Evolutionary conservation across 2,888 invertebrate species (phyloP).

Genomic region (Lepeophtheirus nordmannii): DNA sequence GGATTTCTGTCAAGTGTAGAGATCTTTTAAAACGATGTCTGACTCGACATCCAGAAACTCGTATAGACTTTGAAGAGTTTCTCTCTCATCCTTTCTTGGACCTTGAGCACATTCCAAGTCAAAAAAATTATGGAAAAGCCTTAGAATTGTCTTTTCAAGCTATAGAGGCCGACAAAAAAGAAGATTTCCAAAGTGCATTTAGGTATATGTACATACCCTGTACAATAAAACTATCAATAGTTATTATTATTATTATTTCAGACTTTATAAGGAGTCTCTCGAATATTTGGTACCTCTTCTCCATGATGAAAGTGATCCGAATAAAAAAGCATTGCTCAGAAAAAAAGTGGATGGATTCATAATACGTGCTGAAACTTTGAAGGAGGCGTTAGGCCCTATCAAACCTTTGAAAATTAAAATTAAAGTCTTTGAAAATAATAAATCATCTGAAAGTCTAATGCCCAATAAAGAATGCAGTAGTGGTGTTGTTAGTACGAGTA

Average conservation of each 20-base stretch:
- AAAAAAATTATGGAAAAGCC: conserved; percentile 51
- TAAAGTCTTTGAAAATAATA: too few species aligned
- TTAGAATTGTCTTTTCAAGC: conserved; percentile 44
- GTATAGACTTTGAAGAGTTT: conserved; percentile 62
- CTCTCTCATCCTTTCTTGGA: conserved; percentile 65
- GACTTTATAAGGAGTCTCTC: conserved; percentile 47
- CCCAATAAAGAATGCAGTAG: background rate
- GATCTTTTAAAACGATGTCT: conserved; percentile 52
- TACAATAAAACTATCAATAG: too few species aligned
- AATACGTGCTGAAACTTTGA: conserved; percentile 47
- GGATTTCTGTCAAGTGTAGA: conserved; percentile 50
- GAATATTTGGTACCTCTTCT: conserved; percentile 52
- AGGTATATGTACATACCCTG: conserved; percentile 25
- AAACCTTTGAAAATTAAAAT: too few species aligned
- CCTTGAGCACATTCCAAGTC: conserved; percentile 55
- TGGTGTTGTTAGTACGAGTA: background rate
- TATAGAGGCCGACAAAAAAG: conserved; percentile 44
- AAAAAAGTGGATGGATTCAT: conserved; percentile 46
- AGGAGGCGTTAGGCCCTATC: conserved; percentile 30
- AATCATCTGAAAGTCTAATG: background rate
- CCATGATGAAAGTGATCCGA: conserved; percentile 43
- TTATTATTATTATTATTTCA: too few species aligned
- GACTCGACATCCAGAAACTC: conserved; percentile 51
- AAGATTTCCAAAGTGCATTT: conserved; percentile 42
- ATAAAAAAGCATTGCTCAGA: conserved; percentile 43